phyloP scores from a whole-genome alignment of 1,140 invertebrate species.

The Leucophenga varia region DNA sequence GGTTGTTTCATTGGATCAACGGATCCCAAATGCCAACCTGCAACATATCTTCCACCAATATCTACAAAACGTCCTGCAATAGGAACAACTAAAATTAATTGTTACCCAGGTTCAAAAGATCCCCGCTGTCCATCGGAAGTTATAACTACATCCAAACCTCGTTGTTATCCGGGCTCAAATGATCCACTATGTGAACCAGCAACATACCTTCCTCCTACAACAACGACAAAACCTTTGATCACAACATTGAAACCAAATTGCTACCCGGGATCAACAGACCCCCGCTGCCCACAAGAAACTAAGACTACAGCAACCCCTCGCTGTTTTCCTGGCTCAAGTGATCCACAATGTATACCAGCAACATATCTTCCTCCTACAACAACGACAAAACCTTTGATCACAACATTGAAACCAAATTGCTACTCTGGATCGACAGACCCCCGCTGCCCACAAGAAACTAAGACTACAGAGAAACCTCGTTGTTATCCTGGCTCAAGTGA shows the following conservation, averaged over 20 bases:
- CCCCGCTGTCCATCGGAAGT: slow-evolving; percentile 15
- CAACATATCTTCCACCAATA: slow-evolving; percentile 16
- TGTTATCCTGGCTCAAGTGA: slow-evolving; percentile 21
- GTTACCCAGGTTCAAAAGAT: slow-evolving; percentile 24
- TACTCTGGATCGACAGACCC: slow-evolving; percentile 51
- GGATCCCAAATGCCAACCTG: slow-evolving; percentile 13
- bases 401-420: slow-evolving; percentile 13
- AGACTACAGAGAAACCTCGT: slow-evolving; percentile 17
- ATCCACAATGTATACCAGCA: too few relatives aligned
- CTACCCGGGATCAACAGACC: slow-evolving; percentile 59
- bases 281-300: slow-evolving; percentile 43
- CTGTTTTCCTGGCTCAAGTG: too few relatives aligned
- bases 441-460: slow-evolving; percentile 19
- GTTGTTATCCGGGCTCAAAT: slow-evolving; percentile 54
- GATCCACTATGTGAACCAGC: slow-evolving; percentile 54
- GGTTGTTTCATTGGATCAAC: background rate
- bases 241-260: slow-evolving; percentile 42
- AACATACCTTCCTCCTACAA: slow-evolving; percentile 21
- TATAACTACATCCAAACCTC: slow-evolving; percentile 20
- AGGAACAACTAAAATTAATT: slow-evolving; percentile 16
- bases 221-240: too few relatives aligned
- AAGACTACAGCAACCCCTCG: slow-evolving; percentile 24
- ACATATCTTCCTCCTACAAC: too few relatives aligned
- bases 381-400: slow-evolving; percentile 8
- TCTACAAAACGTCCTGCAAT: too few relatives aligned